phyloP scores from a whole-genome alignment of 1,140 invertebrate genomes.

The Plutomurus gul region DNA sequence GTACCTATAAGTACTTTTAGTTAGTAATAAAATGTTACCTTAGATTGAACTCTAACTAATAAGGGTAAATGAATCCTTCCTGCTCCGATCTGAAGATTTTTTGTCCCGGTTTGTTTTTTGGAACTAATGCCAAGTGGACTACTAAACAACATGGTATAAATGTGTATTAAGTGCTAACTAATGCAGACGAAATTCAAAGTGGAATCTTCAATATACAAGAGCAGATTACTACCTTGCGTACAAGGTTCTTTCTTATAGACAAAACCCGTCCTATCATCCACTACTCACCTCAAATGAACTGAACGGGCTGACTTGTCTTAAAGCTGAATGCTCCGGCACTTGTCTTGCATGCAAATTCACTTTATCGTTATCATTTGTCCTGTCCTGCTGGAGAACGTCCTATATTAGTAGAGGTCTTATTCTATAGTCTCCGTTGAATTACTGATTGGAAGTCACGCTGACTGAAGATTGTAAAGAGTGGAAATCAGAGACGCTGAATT shows the following conservation, averaged over 20 bases:
- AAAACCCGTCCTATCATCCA: background rate
- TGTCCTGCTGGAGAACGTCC: background rate
- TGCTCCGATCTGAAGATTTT: background rate
- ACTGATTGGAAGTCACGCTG: no score
- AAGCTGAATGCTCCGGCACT: no score
- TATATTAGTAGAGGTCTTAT: no score
- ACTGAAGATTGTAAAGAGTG: background rate
- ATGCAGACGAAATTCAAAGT: background rate
- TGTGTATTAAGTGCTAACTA: background rate
- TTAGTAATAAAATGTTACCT: no score
- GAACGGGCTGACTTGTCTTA: background rate
- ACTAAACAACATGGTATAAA: background rate
- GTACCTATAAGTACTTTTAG: constrained; percentile 4
- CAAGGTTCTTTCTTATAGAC: background rate
- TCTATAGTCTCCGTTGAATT: no score
- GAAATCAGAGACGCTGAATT: background rate
- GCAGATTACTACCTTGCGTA: no score
- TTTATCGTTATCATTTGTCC: background rate
- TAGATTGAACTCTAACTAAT: background rate
- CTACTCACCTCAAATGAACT: background rate
- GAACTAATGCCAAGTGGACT: background rate
- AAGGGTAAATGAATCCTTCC: background rate
- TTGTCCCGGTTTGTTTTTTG: background rate
- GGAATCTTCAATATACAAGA: background rate
- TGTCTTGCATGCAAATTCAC: constrained; percentile 5